Base-by-base conservation (phyloP, 2,888 invertebrate species). In the Taenaris catops region DNA sequence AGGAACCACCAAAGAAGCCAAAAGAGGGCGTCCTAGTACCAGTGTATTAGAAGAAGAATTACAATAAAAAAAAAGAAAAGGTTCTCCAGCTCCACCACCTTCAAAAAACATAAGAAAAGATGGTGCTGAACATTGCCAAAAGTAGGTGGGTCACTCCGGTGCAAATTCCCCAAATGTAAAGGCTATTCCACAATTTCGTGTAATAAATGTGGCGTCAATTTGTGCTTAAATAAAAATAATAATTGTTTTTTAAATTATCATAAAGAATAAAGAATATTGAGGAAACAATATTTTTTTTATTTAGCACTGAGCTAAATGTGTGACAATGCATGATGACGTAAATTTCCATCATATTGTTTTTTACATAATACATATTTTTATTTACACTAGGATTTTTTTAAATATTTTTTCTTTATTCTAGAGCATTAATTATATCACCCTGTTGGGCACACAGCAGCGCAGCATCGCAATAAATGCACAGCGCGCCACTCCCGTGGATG, bases 51-150 rank as follows among this genome's bases (percentile, higher is more conserved):
- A 63, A 56, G 49, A 58, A 38, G 48, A 59, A 57, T 39, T 60
- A 28, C 51, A 25, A 37, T 41, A 8, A 56, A 65, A 63, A 56
- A 55, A 47, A 50, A 42, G 43, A 52, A 59, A 54, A 51, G 57
- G 54, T 58, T 55, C 56, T 56, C 51, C 57, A 52, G 57, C 55
- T 41, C 56, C 51, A 23, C 55, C 53, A 51, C 59, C 63, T 51
- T 58, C 55, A 46, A 62, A 62, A 58, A 59, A 63, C 51, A 50
- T 63, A 55, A 58, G 59, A 37, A 62, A 45, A 52, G 62, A 63
- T 63, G 58, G 55, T 53, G 5, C 49, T 59, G 60, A 61, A 48
- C 58, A 64, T 59, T 64, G 61, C 58, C 58, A 58, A 55, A 34
- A 61, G 57, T 60, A 46, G 59, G 58, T 55, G 53, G 55, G 49